Evolutionary conservation across 2,113 vertebrate species (phyloP), one percentile per base, ranked within the genome.

Genomic region (Pygathrix nemaeus): DNA sequence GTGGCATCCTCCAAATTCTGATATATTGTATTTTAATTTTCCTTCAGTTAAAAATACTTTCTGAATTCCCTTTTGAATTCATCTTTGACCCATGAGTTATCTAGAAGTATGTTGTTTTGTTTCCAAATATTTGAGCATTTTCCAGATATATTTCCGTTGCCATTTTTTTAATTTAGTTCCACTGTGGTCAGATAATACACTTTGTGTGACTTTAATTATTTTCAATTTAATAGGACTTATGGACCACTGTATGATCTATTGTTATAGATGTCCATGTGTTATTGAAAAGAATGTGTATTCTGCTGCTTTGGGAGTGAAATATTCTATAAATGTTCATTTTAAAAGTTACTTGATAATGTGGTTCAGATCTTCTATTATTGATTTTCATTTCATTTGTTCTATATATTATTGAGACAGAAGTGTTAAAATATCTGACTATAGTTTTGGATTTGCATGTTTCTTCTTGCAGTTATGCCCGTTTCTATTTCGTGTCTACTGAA

Each of bases 61-160:
- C 27, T 78, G 55, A 70, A 75, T 95, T 73, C 21, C 55, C 35
- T 32, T 82, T 73, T 73, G 16, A 72, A 76, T 94, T 80, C 32
- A 61, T 82, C 73, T 38, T 80, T 91, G 75, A 80, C 48, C 61
- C 21, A 21, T 43, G 40, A 66, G 30, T 86, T 81, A 80, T 57
- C 90, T 64, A 38, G 64, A 86, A 66, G 30, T 64, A 30, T 90
- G 40, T 73, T 80, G n/a, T 86, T 90, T 86, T 79, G 72, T 50
- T 94, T 87, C 82, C 81, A 96, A 91, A 91, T 83, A 75, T 91
- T 48, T 81, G 38, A 75, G 32, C 40, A 55, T 81, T 91, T 91
- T 57, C 61, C 35, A 48, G 25, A 66, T 25, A 68, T 38, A 40
- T 78, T 48, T 93, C 78, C 89, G 23, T 76, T 68, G 66, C 23